These are phyloP conservation scores for Elymnias hypermnestra DNA, from an alignment of 1,140 invertebrate genomes.

Conservation along the genomic window DNA sequence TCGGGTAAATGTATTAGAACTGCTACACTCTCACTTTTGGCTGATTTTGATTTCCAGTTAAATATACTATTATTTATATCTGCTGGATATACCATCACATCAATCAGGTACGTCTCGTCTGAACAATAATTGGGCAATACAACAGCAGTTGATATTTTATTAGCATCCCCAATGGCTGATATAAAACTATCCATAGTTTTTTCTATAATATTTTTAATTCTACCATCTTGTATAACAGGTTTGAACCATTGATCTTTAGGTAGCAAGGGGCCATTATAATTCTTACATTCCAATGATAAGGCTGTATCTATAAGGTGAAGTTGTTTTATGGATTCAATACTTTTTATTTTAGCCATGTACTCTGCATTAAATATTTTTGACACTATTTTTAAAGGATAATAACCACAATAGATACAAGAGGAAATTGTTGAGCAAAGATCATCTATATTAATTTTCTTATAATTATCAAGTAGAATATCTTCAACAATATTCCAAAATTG, in stretches of 20 bases:
- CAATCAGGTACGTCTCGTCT: slow-evolving; percentile 79
- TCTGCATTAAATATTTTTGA: slow-evolving; percentile 79
- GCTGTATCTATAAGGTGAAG: slow-evolving; percentile 80
- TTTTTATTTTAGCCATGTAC: slow-evolving; percentile 79
- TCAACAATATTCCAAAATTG: slow-evolving; percentile 81
- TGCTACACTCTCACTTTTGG: slow-evolving; percentile 69
- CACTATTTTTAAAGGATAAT: slow-evolving; percentile 80
- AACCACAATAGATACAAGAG: slow-evolving; percentile 80
- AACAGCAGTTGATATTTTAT: slow-evolving; percentile 71
- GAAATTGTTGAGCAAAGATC: slow-evolving; percentile 80
- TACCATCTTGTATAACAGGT: slow-evolving; percentile 71
- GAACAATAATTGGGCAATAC: slow-evolving; percentile 76
- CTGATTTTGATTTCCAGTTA: slow-evolving; percentile 57
- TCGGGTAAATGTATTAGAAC: slow-evolving; percentile 81
- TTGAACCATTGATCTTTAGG: slow-evolving; percentile 73
- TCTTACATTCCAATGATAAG: slow-evolving; percentile 79
- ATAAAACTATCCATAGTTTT: slow-evolving; percentile 68
- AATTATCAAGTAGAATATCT: slow-evolving; percentile 76
- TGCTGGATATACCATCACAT: slow-evolving; percentile 78
- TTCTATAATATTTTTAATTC: slow-evolving; percentile 75
- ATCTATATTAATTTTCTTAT: slow-evolving; percentile 78
- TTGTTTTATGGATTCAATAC: slow-evolving; percentile 60
- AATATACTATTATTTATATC: slow-evolving; percentile 52
- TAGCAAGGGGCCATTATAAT: slow-evolving; percentile 78
- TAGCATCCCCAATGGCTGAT: slow-evolving; percentile 53